A percentile compares a stretch with the other conserved stretches of the same genome.
Conservation (phyloP, 2,888 invertebrate genomes). For the Drosophila mulleri region DNA sequence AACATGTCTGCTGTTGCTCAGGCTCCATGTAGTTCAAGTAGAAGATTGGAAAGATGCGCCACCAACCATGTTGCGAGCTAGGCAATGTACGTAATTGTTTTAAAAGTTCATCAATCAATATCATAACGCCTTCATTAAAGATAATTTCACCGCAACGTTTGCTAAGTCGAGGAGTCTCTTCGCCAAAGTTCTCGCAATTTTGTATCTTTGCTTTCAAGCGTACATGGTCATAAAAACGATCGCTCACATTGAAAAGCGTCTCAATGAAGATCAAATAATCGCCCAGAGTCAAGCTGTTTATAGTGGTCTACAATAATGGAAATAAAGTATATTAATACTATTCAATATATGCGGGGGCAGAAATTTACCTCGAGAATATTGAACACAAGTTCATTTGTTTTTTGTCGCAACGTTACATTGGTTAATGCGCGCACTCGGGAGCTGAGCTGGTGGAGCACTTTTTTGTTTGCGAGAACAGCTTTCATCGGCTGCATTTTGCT, state of each 20-base stretch:
- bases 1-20: background rate
- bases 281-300: constrained; percentile 55
- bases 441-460: constrained; percentile 61
- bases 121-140: background rate
- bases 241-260: constrained; percentile 67
- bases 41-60: constrained; percentile 59
- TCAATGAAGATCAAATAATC: constrained; percentile 78
- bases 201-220: constrained; percentile 43
- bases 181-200: constrained; percentile 18
- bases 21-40: background rate
- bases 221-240: constrained; percentile 39
- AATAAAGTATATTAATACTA: background rate
- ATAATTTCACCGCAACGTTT: constrained; percentile 57
- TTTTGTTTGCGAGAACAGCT: constrained; percentile 22
- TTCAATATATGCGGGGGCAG: background rate
- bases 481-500: constrained; percentile 17
- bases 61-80: constrained; percentile 62
- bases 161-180: constrained; percentile 26
- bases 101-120: constrained; percentile 25
- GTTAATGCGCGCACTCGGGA: constrained; percentile 66
- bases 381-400: constrained; percentile 19
- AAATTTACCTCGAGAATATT: constrained; percentile 43
- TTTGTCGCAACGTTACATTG: constrained; percentile 63
- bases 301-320: constrained; percentile 23
- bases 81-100: constrained; percentile 34